phyloP scores from a whole-genome alignment of 1,140 invertebrate species.

The Heliothis virescens region DNA sequence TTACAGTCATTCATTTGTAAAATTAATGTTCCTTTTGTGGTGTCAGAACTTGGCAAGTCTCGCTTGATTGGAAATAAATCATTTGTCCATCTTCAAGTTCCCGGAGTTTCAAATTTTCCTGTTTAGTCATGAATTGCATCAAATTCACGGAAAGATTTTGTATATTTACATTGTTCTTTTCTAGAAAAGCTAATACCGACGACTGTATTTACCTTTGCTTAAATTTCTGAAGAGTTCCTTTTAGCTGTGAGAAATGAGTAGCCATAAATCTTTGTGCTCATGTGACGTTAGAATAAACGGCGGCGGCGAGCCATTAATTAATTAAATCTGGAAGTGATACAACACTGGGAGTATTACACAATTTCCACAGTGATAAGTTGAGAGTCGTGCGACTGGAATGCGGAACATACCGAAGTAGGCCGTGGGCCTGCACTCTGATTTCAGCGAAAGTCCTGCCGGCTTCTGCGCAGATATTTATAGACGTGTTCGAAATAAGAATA shows the following conservation, averaged over 20 bases:
- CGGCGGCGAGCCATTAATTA: not conserved
- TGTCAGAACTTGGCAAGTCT: slow-evolving; percentile 32
- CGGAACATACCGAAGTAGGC: slow-evolving; percentile 57
- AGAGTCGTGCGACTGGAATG: slow-evolving; percentile 49
- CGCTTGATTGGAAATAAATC: slow-evolving; percentile 35
- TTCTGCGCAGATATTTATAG: slow-evolving; percentile 64
- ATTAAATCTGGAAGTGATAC: slow-evolving; percentile 11
- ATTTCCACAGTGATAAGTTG: slow-evolving; percentile 27
- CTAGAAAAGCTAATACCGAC: not conserved
- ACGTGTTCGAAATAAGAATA: slow-evolving; percentile 66
- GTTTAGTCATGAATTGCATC: not conserved
- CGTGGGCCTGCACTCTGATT: slow-evolving; percentile 50
- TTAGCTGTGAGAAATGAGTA: not conserved
- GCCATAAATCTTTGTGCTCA: slow-evolving; percentile 2
- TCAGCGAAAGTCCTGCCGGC: slow-evolving; percentile 63
- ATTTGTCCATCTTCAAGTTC: slow-evolving; percentile 20
- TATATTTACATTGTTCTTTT: slow-evolving; percentile 31
- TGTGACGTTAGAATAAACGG: not conserved
- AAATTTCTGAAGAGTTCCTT: not conserved
- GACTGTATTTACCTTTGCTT: not conserved
- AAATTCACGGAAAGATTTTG: slow-evolving; percentile 16
- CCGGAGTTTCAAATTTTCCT: slow-evolving; percentile 33
- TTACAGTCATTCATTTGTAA: slow-evolving; percentile 1
- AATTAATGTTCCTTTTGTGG: slow-evolving; percentile 32
- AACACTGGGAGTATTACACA: slow-evolving; percentile 24